Evolutionary conservation across 1,140 invertebrate genomes (phyloP).

Genomic region (Nasonia giraulti): DNA sequence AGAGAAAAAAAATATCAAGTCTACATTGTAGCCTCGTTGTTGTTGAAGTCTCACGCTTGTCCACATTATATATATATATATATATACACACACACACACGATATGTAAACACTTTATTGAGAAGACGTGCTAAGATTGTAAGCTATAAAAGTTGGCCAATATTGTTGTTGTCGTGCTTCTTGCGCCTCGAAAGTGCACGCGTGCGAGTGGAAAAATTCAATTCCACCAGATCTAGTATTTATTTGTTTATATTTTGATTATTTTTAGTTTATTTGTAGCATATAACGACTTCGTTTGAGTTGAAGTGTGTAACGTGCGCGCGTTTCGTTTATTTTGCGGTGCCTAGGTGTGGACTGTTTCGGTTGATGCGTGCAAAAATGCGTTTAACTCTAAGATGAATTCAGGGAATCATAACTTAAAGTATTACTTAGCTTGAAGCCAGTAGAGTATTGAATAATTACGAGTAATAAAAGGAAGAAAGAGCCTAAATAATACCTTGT

Average conservation of each 20-base stretch:
- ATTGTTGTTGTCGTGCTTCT: neutral
- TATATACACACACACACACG: neutral
- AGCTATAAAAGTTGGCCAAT: slow-evolving; percentile 1
- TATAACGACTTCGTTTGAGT: neutral
- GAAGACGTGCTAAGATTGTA: slow-evolving; percentile 8
- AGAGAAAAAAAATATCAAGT: slow-evolving; percentile 27
- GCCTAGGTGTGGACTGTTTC: neutral
- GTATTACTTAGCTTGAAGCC: neutral
- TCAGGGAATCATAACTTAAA: slow-evolving; percentile 8
- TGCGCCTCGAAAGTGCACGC: slow-evolving; percentile 25
- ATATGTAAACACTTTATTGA: slow-evolving; percentile 16
- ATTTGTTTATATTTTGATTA: neutral
- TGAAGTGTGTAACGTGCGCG: neutral
- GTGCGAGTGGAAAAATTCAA: neutral
- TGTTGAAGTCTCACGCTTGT: slow-evolving; percentile 29
- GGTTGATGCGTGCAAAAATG: neutral
- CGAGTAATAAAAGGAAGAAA: neutral
- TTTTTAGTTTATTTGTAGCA: neutral
- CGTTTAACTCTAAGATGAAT: neutral
- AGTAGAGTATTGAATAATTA: neutral
- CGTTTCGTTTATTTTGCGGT: slow-evolving; percentile 28
- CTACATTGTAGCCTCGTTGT: slow-evolving; percentile 31
- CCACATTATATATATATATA: slow-evolving; percentile 24
- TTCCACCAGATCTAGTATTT: neutral
- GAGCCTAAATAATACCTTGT: slow-evolving; percentile 40